A percentile compares a stretch with the other conserved stretches of the same genome.
These are phyloP conservation scores for Drosophila neoperkinsi DNA, from an alignment of 2,888 invertebrate species.

Conservation along the genomic window DNA sequence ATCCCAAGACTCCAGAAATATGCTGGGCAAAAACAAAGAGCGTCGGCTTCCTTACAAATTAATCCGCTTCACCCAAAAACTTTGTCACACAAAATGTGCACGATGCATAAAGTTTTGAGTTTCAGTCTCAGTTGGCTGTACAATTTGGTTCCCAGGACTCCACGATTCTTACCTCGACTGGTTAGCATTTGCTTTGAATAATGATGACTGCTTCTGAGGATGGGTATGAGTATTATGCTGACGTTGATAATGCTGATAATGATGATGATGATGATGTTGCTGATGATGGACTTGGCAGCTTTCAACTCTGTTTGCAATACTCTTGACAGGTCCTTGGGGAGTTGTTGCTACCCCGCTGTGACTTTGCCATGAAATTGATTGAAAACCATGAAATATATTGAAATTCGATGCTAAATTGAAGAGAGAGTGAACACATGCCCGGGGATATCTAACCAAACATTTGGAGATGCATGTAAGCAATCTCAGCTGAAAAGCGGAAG, in stretches of 20 bases:
- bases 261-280: slow-evolving; percentile 7
- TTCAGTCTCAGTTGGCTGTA: slow-evolving; percentile 21
- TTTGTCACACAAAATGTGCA: slow-evolving; percentile 52
- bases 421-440: slow-evolving; percentile 5
- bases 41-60: slow-evolving; percentile 64
- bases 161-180: slow-evolving; percentile 25
- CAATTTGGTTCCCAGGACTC: slow-evolving; percentile 13
- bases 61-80: slow-evolving; percentile 63
- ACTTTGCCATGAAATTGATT: slow-evolving; percentile 71
- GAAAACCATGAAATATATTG: slow-evolving; percentile 79
- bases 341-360: slow-evolving; percentile 55
- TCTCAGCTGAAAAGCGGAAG: slow-evolving; percentile 17
- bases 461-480: slow-evolving; percentile 26
- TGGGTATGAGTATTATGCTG: slow-evolving; percentile 14
- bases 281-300: slow-evolving; percentile 53
- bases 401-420: slow-evolving; percentile 67
- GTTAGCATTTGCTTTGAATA: slow-evolving; percentile 33
- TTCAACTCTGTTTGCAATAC: slow-evolving; percentile 64
- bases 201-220: slow-evolving; percentile 19
- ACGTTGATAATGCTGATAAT: slow-evolving; percentile 23
- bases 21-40: slow-evolving; percentile 38
- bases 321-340: slow-evolving; percentile 75
- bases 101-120: slow-evolving; percentile 55
- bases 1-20: slow-evolving; percentile 52
- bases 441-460: slow-evolving; percentile 32